Conservation (phyloP, 1,140 invertebrate genomes). For the Lasioglossum baleicum region DNA sequence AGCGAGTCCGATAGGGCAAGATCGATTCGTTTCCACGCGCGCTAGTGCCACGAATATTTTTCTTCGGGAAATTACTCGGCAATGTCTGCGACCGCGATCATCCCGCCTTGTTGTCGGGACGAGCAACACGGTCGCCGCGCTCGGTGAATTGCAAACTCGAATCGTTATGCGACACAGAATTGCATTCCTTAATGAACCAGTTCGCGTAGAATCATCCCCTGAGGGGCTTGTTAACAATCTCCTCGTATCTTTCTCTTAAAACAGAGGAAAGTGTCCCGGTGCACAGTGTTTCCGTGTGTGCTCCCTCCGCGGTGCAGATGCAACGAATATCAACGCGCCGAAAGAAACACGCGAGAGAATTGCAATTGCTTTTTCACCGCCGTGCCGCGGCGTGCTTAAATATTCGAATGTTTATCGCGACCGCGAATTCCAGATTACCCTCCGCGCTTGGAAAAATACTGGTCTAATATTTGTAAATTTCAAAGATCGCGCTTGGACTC, state of each 20-base stretch:
- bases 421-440: too few species aligned
- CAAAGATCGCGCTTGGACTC: not conserved
- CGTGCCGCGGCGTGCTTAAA: not conserved
- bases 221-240: slow-evolving; percentile 11
- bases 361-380: not conserved
- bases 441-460: not conserved
- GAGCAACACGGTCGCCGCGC: slow-evolving; percentile 5
- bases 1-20: not conserved
- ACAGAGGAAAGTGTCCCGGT: not conserved
- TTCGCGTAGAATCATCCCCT: slow-evolving; percentile 35
- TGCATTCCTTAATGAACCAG: slow-evolving; percentile 39
- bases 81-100: not conserved
- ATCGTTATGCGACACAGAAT: slow-evolving; percentile 24
- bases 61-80: slow-evolving; percentile 11
- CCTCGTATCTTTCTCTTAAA: slow-evolving; percentile 10
- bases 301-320: not conserved
- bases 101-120: not conserved
- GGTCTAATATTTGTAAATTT: not conserved
- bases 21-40: slow-evolving; percentile 4
- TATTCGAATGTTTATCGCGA: too few species aligned
- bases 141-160: slow-evolving; percentile 27
- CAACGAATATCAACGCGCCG: not conserved
- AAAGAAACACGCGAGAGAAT: not conserved
- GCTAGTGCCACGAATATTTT: slow-evolving; percentile 11
- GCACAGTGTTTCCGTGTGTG: not conserved